A percentile compares a stretch with the other conserved stretches of the same genome.
These are phyloP conservation scores for Potamilus streckersoni DNA, from an alignment of 1,140 invertebrate genomes.

Conservation along the genomic window DNA sequence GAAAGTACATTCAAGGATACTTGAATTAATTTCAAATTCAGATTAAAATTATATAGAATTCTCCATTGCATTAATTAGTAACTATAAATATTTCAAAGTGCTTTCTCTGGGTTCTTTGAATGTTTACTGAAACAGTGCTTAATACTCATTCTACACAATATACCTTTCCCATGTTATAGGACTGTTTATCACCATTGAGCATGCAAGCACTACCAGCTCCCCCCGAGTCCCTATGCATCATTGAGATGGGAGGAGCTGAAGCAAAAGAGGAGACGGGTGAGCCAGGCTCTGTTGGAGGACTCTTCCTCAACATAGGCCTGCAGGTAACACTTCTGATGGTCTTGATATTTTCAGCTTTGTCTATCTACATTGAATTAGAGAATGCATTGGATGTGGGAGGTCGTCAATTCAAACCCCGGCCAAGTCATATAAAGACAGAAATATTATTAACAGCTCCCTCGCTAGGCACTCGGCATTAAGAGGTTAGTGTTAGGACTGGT, in stretches of 20 bases:
- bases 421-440: too few species aligned
- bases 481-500: too few species aligned
- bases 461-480: too few species aligned
- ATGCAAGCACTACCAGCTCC: conserved; percentile 98
- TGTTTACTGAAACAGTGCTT: neutral
- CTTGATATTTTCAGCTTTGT: neutral
- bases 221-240: conserved; percentile 96
- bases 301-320: conserved; percentile 98
- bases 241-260: conserved; percentile 82
- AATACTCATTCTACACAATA: too few species aligned
- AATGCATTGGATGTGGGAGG: too few species aligned
- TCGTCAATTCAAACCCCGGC: too few species aligned
- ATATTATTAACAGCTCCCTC: too few species aligned
- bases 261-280: conserved; percentile 72
- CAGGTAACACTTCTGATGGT: conserved; percentile 62
- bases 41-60: neutral
- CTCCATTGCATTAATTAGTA: neutral
- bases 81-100: neutral
- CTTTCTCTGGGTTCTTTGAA: neutral
- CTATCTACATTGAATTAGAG: too few species aligned
- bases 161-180: conserved; percentile 65
- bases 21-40: neutral
- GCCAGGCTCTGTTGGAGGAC: conserved; percentile 69
- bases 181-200: conserved; percentile 91
- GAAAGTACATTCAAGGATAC: too few species aligned